Conservation (phyloP, 2,797 vertebrate genomes). For the Characodon lateralis region DNA sequence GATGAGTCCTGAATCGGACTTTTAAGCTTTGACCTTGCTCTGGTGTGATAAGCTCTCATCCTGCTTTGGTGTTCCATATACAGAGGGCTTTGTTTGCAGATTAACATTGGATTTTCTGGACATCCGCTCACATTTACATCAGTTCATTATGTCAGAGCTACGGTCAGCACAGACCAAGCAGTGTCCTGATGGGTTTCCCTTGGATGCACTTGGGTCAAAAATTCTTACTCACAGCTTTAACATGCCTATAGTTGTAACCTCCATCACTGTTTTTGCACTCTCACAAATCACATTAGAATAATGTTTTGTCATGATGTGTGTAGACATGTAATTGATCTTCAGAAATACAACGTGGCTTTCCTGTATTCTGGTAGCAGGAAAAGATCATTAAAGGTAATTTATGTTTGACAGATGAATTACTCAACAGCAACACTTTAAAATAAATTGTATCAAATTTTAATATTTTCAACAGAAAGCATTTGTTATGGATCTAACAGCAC, state of each 20-base stretch:
- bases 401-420: background rate
- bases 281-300: conserved; percentile 32
- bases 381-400: conserved; percentile 43
- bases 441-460: background rate
- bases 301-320: conserved; percentile 2
- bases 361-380: conserved; percentile 25
- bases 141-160: conserved; percentile 48
- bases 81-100: conserved; percentile 47
- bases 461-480: background rate
- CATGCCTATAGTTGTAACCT: background rate
- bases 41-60: conserved; percentile 32
- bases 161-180: conserved; percentile 30
- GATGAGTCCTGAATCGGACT: conserved; percentile 20
- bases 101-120: conserved; percentile 45
- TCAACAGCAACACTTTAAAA: background rate
- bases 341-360: conserved; percentile 11
- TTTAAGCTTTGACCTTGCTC: conserved; percentile 24
- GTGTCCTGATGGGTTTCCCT: conserved; percentile 26
- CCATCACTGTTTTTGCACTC: background rate
- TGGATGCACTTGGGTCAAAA: conserved; percentile 15
- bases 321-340: conserved; percentile 16
- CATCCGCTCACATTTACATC: conserved; percentile 40
- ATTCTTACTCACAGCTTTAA: conserved; percentile 5
- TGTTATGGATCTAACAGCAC: background rate
- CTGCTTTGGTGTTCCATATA: conserved; percentile 41